Evolutionary conservation across 2,797 vertebrate species (phyloP).

Genomic region (Eulemur rubriventer): DNA sequence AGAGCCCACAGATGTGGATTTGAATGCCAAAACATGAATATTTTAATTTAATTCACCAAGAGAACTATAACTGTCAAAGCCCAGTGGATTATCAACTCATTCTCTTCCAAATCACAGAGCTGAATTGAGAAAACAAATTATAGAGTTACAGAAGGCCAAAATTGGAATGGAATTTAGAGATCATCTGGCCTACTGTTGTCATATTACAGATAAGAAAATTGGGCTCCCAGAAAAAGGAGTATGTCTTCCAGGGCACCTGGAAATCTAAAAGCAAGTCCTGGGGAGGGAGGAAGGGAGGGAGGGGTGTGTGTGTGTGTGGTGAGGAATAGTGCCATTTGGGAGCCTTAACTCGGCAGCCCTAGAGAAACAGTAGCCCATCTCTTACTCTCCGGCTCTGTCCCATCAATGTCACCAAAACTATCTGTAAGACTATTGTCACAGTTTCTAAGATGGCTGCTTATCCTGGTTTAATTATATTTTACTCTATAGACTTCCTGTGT

Average conservation of each 20-base stretch:
- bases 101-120: constrained; percentile 48
- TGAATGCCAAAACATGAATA: constrained; percentile 3
- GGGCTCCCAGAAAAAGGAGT: neutral
- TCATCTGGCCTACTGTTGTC: neutral
- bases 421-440: neutral
- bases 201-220: neutral
- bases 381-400: neutral
- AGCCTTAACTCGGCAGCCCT: neutral
- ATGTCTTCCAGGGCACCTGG: neutral
- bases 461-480: neutral
- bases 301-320: neutral
- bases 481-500: neutral
- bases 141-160: neutral
- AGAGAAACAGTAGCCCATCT: neutral
- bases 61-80: neutral
- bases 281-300: neutral
- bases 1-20: neutral
- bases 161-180: neutral
- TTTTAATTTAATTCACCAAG: constrained; percentile 1
- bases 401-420: neutral
- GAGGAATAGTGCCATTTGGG: neutral
- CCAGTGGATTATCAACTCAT: neutral
- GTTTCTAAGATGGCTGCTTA: neutral
- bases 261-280: neutral
- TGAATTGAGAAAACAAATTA: neutral